phyloP scores from a whole-genome alignment of 1,140 invertebrate genomes.

The Babylonia areolata region DNA sequence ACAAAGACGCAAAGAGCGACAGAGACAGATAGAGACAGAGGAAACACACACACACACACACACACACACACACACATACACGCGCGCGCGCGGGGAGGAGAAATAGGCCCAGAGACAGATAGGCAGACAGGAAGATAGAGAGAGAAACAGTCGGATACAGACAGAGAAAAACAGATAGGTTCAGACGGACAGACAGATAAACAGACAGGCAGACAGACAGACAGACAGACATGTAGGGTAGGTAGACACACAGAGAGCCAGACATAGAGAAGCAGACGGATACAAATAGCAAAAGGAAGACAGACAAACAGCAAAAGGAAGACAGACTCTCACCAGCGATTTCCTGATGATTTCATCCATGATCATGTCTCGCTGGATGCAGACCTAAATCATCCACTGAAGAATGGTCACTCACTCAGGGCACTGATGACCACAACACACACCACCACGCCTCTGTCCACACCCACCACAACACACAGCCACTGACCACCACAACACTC shows the following conservation, averaged over 20 bases:
- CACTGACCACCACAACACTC: too few species aligned
- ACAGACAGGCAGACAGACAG: slow-evolving; percentile 22
- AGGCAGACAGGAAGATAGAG: too few species aligned
- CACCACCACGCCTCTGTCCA: too few species aligned
- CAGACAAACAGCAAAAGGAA: too few species aligned
- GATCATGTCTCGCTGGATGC: background rate
- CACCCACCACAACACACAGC: too few species aligned
- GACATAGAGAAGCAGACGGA: slow-evolving; percentile 28
- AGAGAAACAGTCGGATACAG: background rate
- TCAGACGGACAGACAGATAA: slow-evolving; percentile 31
- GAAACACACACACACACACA: background rate
- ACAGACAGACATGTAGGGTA: background rate
- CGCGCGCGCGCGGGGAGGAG: background rate
- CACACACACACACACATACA: background rate
- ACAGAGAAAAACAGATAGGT: slow-evolving; percentile 14
- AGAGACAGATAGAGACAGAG: background rate
- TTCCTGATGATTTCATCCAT: background rate
- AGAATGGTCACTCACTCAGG: too few species aligned
- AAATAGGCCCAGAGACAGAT: too few species aligned
- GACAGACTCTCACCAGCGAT: background rate
- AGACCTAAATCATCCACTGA: too few species aligned
- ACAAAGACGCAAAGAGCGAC: too few species aligned
- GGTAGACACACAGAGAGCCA: slow-evolving; percentile 28
- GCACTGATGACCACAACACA: too few species aligned
- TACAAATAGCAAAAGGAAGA: slow-evolving; percentile 6